phyloP scores from a whole-genome alignment of 2,888 invertebrate genomes.

The Danaus chrysippus region DNA sequence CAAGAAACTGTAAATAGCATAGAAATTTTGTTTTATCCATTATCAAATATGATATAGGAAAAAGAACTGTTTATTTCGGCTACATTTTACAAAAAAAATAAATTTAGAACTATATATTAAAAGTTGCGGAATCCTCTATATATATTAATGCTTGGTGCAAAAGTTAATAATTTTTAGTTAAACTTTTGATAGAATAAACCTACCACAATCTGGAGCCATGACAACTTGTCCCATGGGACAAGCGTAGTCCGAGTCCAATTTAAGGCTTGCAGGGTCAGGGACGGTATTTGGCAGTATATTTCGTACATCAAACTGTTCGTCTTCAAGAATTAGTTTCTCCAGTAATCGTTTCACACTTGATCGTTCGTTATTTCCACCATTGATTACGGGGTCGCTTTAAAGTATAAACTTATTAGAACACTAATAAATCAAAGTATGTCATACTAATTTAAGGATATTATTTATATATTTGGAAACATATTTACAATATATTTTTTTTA shows the following conservation, averaged over 20 bases:
- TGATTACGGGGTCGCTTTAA: conserved; percentile 92
- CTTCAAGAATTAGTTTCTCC: conserved; percentile 94
- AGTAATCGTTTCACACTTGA: conserved; percentile 90
- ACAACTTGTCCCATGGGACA: conserved; percentile 97
- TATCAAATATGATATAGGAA: not conserved
- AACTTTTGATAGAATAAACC: conserved; percentile 38
- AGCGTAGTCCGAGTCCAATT: conserved; percentile 93
- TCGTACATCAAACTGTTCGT: conserved; percentile 95
- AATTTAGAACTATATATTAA: too few relatives aligned
- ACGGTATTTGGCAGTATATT: conserved; percentile 96
- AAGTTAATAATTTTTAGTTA: too few relatives aligned
- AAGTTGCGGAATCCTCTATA: too few relatives aligned
- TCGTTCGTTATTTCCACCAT: conserved; percentile 92
- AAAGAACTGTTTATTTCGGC: not conserved
- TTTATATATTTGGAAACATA: not conserved
- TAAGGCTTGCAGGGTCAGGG: conserved; percentile 93
- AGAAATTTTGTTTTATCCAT: not conserved
- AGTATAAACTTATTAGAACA: conserved; percentile 17
- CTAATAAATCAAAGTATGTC: not conserved
- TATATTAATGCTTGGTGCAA: too few relatives aligned
- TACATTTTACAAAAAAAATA: too few relatives aligned
- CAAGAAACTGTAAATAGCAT: conserved; percentile 84
- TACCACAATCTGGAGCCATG: conserved; percentile 95
- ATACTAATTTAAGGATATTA: too few relatives aligned
- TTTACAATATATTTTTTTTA: not conserved